phyloP scores from a whole-genome alignment of 1,140 invertebrate species.

The Aphaenogaster floridana region DNA sequence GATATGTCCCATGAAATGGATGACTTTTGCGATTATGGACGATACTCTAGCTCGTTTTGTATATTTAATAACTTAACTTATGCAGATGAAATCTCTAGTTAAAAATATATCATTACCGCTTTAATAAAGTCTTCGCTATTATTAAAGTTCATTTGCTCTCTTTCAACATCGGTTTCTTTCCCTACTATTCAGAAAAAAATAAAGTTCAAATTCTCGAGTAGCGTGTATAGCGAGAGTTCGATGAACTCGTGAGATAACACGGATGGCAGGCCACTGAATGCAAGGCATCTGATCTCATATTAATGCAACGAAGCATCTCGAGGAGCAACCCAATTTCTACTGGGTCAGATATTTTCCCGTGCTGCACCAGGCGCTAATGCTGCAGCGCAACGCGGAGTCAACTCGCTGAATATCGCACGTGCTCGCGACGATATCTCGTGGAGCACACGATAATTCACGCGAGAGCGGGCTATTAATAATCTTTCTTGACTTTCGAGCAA shows the following conservation, averaged over 20 bases:
- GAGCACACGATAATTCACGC: slow-evolving; percentile 74
- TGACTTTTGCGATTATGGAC: not conserved
- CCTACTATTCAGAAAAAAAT: not conserved
- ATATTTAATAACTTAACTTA: slow-evolving; percentile 25
- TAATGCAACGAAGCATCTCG: slow-evolving; percentile 61
- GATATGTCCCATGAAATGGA: not conserved
- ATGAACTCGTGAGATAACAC: slow-evolving; percentile 35
- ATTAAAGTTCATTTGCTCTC: slow-evolving; percentile 4
- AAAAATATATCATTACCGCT: not conserved
- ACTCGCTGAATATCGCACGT: slow-evolving; percentile 73
- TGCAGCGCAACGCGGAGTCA: slow-evolving; percentile 51
- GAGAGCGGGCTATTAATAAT: slow-evolving; percentile 76
- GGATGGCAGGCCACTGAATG: slow-evolving; percentile 32
- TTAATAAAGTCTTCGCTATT: not conserved
- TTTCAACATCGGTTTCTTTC: not conserved
- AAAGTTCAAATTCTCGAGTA: slow-evolving; percentile 21
- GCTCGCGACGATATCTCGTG: slow-evolving; percentile 69
- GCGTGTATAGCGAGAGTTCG: slow-evolving; percentile 15
- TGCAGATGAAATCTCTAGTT: not conserved
- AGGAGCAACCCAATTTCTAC: slow-evolving; percentile 63
- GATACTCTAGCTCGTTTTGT: not conserved
- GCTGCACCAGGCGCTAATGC: slow-evolving; percentile 46
- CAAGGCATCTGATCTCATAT: slow-evolving; percentile 61
- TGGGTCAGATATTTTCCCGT: slow-evolving; percentile 56
- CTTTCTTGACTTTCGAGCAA: slow-evolving; percentile 69